phyloP scores from a whole-genome alignment of 1,140 invertebrate genomes.

The Caligus rogercresseyi region DNA sequence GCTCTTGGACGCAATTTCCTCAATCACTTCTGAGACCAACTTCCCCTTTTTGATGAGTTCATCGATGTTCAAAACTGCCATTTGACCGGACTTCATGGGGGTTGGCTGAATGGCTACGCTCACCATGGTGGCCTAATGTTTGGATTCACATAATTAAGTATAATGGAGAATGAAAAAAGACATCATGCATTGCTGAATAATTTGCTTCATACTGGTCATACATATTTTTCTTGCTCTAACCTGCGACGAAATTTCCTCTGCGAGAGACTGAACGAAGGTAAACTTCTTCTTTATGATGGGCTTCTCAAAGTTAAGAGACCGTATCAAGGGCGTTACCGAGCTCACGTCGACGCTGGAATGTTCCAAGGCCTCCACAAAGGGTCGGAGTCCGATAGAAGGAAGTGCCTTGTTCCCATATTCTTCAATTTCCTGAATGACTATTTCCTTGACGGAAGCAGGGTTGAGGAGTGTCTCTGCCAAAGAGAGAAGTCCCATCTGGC shows the following conservation, averaged over 20 bases:
- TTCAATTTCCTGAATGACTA: background rate
- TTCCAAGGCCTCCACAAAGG: background rate
- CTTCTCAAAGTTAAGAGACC: background rate
- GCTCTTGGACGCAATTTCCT: background rate
- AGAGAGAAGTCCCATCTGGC: background rate
- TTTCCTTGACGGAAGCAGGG: background rate
- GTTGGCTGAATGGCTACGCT: no score
- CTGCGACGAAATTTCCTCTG: background rate
- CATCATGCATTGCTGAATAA: background rate
- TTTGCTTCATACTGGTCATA: background rate
- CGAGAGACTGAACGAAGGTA: background rate
- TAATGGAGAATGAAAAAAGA: no score
- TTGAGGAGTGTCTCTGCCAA: background rate
- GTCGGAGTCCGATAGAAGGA: background rate
- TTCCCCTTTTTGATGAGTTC: background rate
- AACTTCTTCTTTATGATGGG: background rate
- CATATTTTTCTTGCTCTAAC: background rate
- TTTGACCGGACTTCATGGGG: background rate
- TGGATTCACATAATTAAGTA: no score
- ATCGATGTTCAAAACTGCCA: background rate
- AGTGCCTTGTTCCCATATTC: background rate
- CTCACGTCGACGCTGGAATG: background rate
- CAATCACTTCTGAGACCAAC: background rate
- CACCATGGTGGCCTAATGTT: no score
- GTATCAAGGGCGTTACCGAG: background rate